Evolutionary conservation across 2,797 vertebrate genomes (phyloP), one percentile per base, ranked within the genome.

Genomic region (Perodicticus potto): DNA sequence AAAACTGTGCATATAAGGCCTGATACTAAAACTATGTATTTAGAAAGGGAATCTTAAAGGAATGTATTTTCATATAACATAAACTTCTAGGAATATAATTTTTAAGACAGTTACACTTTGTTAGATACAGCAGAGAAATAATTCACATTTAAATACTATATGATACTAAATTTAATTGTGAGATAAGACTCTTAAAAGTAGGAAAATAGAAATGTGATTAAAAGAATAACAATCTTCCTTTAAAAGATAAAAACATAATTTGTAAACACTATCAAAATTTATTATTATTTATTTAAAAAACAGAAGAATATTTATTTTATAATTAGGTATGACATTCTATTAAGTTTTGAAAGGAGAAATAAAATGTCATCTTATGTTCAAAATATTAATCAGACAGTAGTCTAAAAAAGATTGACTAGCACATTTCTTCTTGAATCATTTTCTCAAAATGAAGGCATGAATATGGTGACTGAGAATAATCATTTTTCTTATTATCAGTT

Each of bases 401-500:
- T n/a, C 23, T 63, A 82, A n/a, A 73, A 94, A 92, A 78, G 17
- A 93, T 69, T 89, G 23, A 55, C n/a, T 89, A 61, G 45, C 23
- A 94, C 23, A 57, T 43, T 37, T 93, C 49, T 87, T 93, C 34
- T 76, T 67, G 61, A 76, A 84, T 63, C 73, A 78, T 89, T 96
- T 82, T 86, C 45, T 74, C 34, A 53, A 86, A 86, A 96, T 91
- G n/a, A 61, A 85, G 6, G 49, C 59, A 7, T 70, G 84, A 95
- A 87, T 76, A 81, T 7, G 49, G 17, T 89, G 76, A 86, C 45
- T 53, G 17, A 53, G 55, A 88, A 83, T 84, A 94, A 96, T 92
- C 29, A 63, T 76, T 95, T 94, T 94, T 65, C 84, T 96, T 20
- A 94, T 93, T 97, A 81, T 23, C 10, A 81, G 45, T 96, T 92